These are phyloP conservation scores for Chrysotoxum bicinctum DNA, from an alignment of 2,888 invertebrate genomes.

Conservation along the genomic window DNA sequence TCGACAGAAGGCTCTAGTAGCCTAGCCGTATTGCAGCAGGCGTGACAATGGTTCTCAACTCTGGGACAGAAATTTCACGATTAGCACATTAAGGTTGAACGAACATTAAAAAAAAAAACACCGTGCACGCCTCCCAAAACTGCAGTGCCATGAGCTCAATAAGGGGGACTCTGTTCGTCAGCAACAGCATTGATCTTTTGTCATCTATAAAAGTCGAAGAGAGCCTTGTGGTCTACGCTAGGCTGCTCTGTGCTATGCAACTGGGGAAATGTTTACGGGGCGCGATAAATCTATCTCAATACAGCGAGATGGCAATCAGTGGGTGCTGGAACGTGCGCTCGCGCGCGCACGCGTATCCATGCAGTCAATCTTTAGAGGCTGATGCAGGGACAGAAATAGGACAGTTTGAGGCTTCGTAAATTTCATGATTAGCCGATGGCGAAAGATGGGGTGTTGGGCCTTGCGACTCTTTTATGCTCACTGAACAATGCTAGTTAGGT, in stretches of 20 bases:
- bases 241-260: conserved; percentile 5
- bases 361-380: conserved; percentile 5
- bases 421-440: conserved; percentile 50
- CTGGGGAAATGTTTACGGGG: conserved; percentile 64
- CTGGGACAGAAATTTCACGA: conserved; percentile 71
- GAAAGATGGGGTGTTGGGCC: conserved; percentile 14
- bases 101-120: conserved; percentile 12
- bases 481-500: conserved; percentile 56
- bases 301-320: conserved; percentile 63
- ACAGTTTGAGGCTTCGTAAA: conserved; percentile 63
- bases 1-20: conserved; percentile 34
- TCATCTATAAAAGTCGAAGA: conserved; percentile 18
- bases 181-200: conserved; percentile 32
- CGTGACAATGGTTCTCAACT: conserved; percentile 68
- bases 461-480: conserved; percentile 46
- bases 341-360: conserved; percentile 39
- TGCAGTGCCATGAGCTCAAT: conserved; percentile 5
- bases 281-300: conserved; percentile 69
- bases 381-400: conserved; percentile 58
- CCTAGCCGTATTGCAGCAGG: conserved; percentile 22
- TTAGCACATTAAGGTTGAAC: conserved; percentile 58
- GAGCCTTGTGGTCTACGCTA: conserved; percentile 32
- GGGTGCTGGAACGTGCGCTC: conserved; percentile 45
- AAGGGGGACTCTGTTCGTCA: conserved; percentile 41
- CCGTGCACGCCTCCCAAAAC: conserved; percentile 38